These are phyloP conservation scores for Lutjanus argentimaculatus DNA, from an alignment of 2,797 vertebrate species.

Conservation along the genomic window DNA sequence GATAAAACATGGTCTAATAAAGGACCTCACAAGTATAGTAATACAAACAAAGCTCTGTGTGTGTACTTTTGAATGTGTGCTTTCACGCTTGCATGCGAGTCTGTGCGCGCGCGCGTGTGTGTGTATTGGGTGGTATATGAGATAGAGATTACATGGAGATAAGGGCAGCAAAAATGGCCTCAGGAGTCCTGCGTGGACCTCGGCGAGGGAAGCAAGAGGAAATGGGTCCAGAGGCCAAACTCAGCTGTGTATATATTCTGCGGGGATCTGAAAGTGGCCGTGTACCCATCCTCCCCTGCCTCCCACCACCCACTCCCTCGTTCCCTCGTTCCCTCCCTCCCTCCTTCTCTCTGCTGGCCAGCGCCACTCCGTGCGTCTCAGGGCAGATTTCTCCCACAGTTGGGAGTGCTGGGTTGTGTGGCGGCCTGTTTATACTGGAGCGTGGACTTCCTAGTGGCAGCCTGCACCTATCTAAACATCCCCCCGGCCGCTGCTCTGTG, in stretches of 20 bases:
- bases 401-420: conserved; percentile 88
- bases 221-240: conserved; percentile 78
- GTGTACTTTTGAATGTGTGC: conserved; percentile 3
- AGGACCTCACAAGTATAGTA: conserved; percentile 31
- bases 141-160: conserved; percentile 75
- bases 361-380: conserved; percentile 75
- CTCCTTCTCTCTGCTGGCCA: conserved; percentile 85
- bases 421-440: conserved; percentile 91
- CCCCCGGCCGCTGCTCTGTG: conserved; percentile 86
- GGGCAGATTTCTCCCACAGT: conserved; percentile 91
- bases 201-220: conserved; percentile 69
- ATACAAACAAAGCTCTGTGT: conserved; percentile 7
- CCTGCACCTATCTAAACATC: conserved; percentile 92
- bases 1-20: conserved; percentile 2
- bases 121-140: conserved; percentile 44
- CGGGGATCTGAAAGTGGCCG: conserved; percentile 86
- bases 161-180: conserved; percentile 74
- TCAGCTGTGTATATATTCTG: conserved; percentile 88
- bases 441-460: conserved; percentile 92
- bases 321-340: conserved; percentile 55
- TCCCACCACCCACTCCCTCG: conserved; percentile 75
- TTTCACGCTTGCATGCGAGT: conserved; percentile 18
- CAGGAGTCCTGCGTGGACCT: conserved; percentile 63
- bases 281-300: conserved; percentile 81
- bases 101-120: conserved; percentile 27